Evolutionary conservation across 1,140 invertebrate genomes (phyloP).

Genomic region (Bemisia tabaci): DNA sequence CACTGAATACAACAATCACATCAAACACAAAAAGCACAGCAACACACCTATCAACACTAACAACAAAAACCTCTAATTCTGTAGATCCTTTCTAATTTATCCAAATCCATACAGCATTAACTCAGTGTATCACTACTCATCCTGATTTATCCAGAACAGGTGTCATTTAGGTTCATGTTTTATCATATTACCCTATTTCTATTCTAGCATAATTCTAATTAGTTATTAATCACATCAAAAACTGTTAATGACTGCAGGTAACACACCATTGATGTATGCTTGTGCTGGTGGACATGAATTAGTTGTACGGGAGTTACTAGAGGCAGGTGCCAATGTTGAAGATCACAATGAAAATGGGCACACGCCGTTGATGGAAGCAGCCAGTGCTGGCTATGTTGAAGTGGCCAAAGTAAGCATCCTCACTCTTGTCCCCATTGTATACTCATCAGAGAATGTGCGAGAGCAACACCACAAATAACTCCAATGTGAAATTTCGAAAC

Average conservation of each 20-base stretch:
- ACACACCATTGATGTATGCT: constrained; percentile 96
- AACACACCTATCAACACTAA: too few species aligned
- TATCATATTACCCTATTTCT: background rate
- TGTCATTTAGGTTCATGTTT: background rate
- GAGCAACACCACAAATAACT: too few species aligned
- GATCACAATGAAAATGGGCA: constrained; percentile 98
- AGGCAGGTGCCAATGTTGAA: constrained; percentile 88
- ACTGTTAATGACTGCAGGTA: too few species aligned
- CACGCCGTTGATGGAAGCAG: constrained; percentile 97
- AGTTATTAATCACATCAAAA: too few species aligned
- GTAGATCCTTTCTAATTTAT: constrained; percentile 3
- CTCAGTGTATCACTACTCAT: background rate
- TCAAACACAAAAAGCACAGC: too few species aligned
- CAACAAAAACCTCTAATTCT: too few species aligned
- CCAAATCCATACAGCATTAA: background rate
- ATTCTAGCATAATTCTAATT: too few species aligned
- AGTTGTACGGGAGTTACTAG: constrained; percentile 76
- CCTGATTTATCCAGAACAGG: background rate
- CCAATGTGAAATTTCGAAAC: too few species aligned
- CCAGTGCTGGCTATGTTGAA: constrained; percentile 88
- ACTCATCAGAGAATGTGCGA: too few species aligned
- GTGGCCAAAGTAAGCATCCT: constrained; percentile 65
- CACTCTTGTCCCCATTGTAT: too few species aligned
- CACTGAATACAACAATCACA: too few species aligned
- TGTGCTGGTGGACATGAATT: constrained; percentile 91